Conservation (phyloP, 2,888 invertebrate species). For the Noctua comes region DNA sequence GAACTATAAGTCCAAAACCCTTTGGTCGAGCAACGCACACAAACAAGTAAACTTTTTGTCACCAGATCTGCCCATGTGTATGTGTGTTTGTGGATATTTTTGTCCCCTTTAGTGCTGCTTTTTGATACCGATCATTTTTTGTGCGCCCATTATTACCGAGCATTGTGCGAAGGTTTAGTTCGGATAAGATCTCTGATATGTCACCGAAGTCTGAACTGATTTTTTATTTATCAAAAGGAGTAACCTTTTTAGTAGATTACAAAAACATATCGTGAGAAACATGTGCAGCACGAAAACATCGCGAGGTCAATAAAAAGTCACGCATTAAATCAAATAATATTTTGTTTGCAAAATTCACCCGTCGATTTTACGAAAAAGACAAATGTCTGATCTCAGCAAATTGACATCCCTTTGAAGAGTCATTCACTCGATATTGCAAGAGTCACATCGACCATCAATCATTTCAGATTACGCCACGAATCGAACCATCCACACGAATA, state of each 20-base stretch:
- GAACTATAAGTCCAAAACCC: constrained; percentile 84
- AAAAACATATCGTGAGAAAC: constrained; percentile 79
- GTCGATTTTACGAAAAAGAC: constrained; percentile 55
- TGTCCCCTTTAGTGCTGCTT: constrained; percentile 85
- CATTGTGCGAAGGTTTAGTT: constrained; percentile 88
- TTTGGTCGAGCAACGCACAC: constrained; percentile 82
- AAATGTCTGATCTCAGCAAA: constrained; percentile 70
- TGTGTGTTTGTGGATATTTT: constrained; percentile 82
- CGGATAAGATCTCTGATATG: constrained; percentile 89
- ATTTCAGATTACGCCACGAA: constrained; percentile 82
- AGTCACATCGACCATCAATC: constrained; percentile 81
- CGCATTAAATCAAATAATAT: constrained; percentile 33
- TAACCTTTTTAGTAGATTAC: constrained; percentile 83
- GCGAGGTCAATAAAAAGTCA: constrained; percentile 59
- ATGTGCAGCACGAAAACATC: constrained; percentile 48
- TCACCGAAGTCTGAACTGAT: constrained; percentile 85
- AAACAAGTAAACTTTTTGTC: constrained; percentile 82
- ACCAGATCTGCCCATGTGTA: constrained; percentile 76
- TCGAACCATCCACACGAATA: constrained; percentile 80
- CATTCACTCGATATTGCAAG: constrained; percentile 77
- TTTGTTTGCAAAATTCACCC: constrained; percentile 37
- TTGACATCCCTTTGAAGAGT: constrained; percentile 76
- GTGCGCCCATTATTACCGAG: constrained; percentile 85
- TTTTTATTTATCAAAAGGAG: constrained; percentile 83
- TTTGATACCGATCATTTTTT: constrained; percentile 90